Conservation (phyloP, 2,888 invertebrate genomes). For the Eumerus sabulonum region DNA sequence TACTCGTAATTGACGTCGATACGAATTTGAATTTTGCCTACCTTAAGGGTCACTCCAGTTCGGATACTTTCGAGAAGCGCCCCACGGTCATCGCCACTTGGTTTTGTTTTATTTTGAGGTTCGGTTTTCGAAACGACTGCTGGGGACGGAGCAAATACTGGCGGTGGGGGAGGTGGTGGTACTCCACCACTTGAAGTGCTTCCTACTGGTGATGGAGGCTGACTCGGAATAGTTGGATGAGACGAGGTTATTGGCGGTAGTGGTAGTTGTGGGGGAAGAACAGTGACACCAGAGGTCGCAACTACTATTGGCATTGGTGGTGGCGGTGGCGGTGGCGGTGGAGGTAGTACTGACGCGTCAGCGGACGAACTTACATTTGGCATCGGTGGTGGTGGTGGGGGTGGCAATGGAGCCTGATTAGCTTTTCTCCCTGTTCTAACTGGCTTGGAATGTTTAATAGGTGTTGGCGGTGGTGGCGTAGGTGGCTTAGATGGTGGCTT, state of each 20-base stretch:
- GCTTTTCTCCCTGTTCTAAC: neutral
- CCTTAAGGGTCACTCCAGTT: slow-evolving; percentile 73
- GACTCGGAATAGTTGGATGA: too few relatives aligned
- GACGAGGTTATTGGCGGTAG: too few relatives aligned
- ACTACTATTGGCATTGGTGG: slow-evolving; percentile 8
- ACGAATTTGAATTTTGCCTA: slow-evolving; percentile 24
- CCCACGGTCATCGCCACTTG: slow-evolving; percentile 65
- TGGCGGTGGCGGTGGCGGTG: slow-evolving; percentile 17
- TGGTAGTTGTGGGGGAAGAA: too few relatives aligned
- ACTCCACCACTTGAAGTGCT: too few relatives aligned
- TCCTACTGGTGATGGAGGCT: slow-evolving; percentile 53
- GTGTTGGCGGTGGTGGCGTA: slow-evolving; percentile 62
- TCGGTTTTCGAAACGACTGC: slow-evolving; percentile 12
- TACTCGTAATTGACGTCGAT: neutral
- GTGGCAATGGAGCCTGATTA: slow-evolving; percentile 20
- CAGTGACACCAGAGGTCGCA: neutral
- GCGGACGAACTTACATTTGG: neutral
- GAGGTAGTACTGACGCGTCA: too few relatives aligned
- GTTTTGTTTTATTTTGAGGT: slow-evolving; percentile 22
- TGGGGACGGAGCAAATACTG: too few relatives aligned
- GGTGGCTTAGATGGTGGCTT: neutral
- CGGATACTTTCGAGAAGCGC: slow-evolving; percentile 74
- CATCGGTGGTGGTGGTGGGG: slow-evolving; percentile 54
- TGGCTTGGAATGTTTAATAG: slow-evolving; percentile 4
- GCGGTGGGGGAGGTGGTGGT: too few relatives aligned